These are phyloP conservation scores for Hypocryptadius cinnamomeus DNA, from an alignment of 2,113 vertebrate genomes.

Conservation along the genomic window DNA sequence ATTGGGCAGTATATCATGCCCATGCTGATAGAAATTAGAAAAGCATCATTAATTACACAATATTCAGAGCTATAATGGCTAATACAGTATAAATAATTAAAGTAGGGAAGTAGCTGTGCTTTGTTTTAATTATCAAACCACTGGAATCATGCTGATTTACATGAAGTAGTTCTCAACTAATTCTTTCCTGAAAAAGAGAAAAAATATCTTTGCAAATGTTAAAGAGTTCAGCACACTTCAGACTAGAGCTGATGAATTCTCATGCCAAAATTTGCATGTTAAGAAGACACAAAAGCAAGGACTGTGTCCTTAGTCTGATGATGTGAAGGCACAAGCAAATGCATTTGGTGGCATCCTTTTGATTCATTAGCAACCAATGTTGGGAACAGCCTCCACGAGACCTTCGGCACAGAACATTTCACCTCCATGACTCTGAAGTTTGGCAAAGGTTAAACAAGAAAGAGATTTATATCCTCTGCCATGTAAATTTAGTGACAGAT, in stretches of 20 bases:
- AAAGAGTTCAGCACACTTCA: not conserved
- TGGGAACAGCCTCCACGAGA: not conserved
- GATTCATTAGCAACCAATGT: not conserved
- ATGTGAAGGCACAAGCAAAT: not conserved
- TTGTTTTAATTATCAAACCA: not conserved
- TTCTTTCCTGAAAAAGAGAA: not conserved
- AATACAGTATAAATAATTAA: constrained; percentile 1
- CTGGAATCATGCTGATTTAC: not conserved
- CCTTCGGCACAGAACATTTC: not conserved
- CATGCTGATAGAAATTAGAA: not conserved
- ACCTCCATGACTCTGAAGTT: not conserved
- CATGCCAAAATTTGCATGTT: not conserved
- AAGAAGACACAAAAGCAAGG: not conserved
- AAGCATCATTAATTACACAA: constrained; percentile 1
- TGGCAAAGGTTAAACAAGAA: not conserved
- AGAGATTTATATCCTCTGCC: not conserved
- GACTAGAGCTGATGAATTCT: not conserved
- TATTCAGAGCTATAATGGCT: not conserved
- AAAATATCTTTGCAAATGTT: not conserved
- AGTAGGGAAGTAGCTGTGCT: not conserved
- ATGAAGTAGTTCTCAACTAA: not conserved
- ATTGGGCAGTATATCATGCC: not conserved
- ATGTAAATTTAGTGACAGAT: not conserved
- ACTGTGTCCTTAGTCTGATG: not conserved
- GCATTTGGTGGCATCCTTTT: not conserved